Conservation (phyloP, 2,113 vertebrate species). For the Grus americana region DNA sequence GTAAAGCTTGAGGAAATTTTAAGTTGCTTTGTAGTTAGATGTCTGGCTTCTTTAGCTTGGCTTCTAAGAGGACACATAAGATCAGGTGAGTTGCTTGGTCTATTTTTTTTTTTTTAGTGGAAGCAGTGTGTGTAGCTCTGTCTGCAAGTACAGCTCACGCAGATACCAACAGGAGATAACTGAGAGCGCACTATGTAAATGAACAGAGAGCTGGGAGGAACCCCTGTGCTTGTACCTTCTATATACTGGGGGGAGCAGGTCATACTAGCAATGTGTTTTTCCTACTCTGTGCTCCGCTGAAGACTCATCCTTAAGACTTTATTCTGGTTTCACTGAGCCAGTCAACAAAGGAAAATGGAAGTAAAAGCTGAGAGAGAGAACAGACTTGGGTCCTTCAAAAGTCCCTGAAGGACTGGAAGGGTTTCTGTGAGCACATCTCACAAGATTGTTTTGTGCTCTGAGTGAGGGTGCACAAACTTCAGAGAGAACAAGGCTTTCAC, state of each 20-base stretch:
- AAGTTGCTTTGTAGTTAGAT: background rate
- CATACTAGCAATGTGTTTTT: background rate
- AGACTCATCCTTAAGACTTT: background rate
- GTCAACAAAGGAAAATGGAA: background rate
- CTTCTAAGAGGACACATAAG: background rate
- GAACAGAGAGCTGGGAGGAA: background rate
- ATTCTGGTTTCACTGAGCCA: background rate
- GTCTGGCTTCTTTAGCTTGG: background rate
- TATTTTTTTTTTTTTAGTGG: background rate
- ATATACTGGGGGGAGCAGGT: background rate
- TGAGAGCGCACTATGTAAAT: fast-evolving
- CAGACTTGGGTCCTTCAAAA: background rate
- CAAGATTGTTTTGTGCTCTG: background rate
- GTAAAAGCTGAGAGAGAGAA: background rate
- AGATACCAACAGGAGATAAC: background rate
- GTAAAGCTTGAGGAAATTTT: background rate
- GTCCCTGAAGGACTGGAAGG: background rate
- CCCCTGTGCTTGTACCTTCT: background rate
- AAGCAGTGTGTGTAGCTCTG: background rate
- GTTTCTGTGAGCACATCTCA: background rate
- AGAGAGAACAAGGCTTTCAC: background rate
- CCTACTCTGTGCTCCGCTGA: background rate
- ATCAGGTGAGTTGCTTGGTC: background rate
- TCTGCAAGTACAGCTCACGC: background rate
- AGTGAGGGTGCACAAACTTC: background rate